A percentile compares a stretch with the other conserved stretches of the same genome.
Evolutionary conservation across 2,888 invertebrate genomes (phyloP).

Genomic region (Drosophila kuntzei): DNA sequence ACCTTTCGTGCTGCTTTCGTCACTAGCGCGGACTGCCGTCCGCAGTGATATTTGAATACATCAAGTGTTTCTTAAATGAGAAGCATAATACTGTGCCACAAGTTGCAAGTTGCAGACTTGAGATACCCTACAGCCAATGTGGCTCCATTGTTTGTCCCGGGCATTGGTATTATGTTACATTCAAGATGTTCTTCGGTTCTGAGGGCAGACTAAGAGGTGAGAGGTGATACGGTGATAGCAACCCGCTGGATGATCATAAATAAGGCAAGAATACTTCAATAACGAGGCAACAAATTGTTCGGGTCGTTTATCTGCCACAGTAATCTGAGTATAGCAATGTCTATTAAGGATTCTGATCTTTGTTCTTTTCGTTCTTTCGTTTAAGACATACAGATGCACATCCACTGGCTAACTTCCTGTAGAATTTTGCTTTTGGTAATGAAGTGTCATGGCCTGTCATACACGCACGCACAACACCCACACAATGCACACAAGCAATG

Average conservation of each 20-base stretch:
- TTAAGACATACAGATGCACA: slow-evolving; percentile 33
- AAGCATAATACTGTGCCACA: slow-evolving; percentile 7
- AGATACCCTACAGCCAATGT: slow-evolving; percentile 13
- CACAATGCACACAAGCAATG: not conserved
- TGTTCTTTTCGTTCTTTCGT: slow-evolving; percentile 7
- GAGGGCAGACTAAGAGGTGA: slow-evolving; percentile 6
- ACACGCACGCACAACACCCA: slow-evolving; percentile 47
- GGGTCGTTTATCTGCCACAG: slow-evolving; percentile 64
- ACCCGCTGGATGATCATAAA: slow-evolving; percentile 60
- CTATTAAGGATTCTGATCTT: slow-evolving; percentile 54
- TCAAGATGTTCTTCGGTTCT: slow-evolving; percentile 21
- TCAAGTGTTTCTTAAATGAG: too few species aligned
- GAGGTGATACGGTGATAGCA: slow-evolving; percentile 14
- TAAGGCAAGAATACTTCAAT: slow-evolving; percentile 54
- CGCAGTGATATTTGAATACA: too few species aligned
- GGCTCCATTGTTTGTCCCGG: slow-evolving; percentile 23
- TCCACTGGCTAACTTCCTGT: slow-evolving; percentile 48
- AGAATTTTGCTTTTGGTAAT: slow-evolving; percentile 50
- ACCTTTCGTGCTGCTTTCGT: too few species aligned
- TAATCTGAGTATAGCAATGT: slow-evolving; percentile 68
- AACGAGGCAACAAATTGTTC: slow-evolving; percentile 61
- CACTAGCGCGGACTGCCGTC: too few species aligned
- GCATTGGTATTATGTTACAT: slow-evolving; percentile 66
- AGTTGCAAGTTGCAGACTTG: slow-evolving; percentile 32
- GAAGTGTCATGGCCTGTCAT: slow-evolving; percentile 62